Base-by-base conservation (phyloP, 2,797 vertebrate genomes). In the Onychomys arenicola region DNA sequence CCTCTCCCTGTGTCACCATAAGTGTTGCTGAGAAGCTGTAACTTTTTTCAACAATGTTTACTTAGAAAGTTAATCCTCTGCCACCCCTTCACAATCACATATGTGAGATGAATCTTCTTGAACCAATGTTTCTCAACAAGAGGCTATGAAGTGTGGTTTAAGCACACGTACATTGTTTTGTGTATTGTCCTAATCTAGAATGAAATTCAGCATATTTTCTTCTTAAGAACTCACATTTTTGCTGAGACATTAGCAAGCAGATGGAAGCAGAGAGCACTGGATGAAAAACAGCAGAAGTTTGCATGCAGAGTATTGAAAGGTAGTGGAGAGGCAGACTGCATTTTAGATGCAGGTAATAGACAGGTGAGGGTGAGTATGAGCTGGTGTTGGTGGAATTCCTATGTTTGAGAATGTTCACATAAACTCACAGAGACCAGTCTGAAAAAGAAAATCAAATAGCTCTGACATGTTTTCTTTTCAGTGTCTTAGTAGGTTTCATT, bases 321-420 rank as follows among this genome's bases (percentile, higher is more conserved):
- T 0, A 2, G 25, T 14, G 25, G n/a, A 46, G 34, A 43, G 37
- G 32, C 7, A 40, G 27, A 14, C 2, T 17, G 9, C 0, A 19
- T 8, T 55, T 90, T 11, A 1, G 2, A 5, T 34, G 5, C 16
- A 7, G 37, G 2, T 46, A 29, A 16, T 11, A 40, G 5, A 11
- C 2, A 59, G 37, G 16, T 27, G 63, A 65, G 46, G 61, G 61
- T 46, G 82, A 40, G 6, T 57, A 4, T n/a, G 34, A 65, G 71
- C 2, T 23, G 25, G 12, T 49, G 0, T 37, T 80, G 76, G 69
- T 34, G 27, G 49, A 89, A 65, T 29, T 86, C 32, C 32, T 69
- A 7, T 46, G 52, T 52, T 17, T 49, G 5, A 14, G 12, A 5
- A 4, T 10, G 5, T 11, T 86, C 17, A 3, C 10, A 29, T 55